Evolutionary conservation across 2,888 invertebrate genomes (phyloP).

Genomic region (Amphimallon solstitiale): DNA sequence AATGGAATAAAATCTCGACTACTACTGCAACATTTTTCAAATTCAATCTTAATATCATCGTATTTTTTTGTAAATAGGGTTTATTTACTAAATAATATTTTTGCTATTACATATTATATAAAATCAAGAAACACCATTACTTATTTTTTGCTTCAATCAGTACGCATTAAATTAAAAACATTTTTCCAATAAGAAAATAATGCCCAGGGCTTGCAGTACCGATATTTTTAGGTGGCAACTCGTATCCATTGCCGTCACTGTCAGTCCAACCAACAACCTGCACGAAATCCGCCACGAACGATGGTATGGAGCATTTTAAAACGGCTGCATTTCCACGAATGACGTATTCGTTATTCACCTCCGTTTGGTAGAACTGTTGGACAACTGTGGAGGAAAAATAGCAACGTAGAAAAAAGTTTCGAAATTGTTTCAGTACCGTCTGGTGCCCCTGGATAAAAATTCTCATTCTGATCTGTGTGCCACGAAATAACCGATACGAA

Average conservation of each 20-base stretch:
- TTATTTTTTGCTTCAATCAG: no score
- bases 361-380: slow-evolving; percentile 89
- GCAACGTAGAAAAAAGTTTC: neutral
- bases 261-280: slow-evolving; percentile 87
- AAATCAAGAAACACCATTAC: no score
- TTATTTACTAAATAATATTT: no score
- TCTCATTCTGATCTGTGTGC: slow-evolving; percentile 83
- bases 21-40: no score
- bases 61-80: no score
- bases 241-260: slow-evolving; percentile 80
- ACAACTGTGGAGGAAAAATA: slow-evolving; percentile 73
- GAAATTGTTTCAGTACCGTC: slow-evolving; percentile 52
- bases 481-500: slow-evolving; percentile 89
- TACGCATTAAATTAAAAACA: neutral
- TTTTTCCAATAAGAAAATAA: neutral
- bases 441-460: slow-evolving; percentile 70
- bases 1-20: no score
- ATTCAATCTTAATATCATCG: no score
- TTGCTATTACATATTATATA: no score
- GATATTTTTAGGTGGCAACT: slow-evolving; percentile 61
- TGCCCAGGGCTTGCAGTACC: slow-evolving; percentile 61
- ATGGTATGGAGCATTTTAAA: slow-evolving; percentile 88
- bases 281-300: slow-evolving; percentile 91
- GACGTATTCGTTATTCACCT: slow-evolving; percentile 92
- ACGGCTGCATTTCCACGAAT: slow-evolving; percentile 89